A percentile compares a stretch with the other conserved stretches of the same genome.
Evolutionary conservation across 1,140 invertebrate species (phyloP).

Genomic region (Mesaphorura yosii): DNA sequence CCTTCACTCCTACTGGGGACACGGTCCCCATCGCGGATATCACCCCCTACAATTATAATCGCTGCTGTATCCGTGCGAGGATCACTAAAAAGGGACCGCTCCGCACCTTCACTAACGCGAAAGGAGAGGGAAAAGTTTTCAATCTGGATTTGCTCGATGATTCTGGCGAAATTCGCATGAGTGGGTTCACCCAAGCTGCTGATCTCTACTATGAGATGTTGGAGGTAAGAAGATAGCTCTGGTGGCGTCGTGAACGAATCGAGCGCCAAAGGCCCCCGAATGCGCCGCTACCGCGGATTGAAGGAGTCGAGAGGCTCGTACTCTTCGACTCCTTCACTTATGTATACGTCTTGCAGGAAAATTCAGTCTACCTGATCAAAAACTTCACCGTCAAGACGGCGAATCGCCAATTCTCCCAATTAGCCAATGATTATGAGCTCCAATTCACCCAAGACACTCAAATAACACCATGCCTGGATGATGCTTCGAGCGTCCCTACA

Average conservation of each 20-base stretch:
- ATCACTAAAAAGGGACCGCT: slow-evolving; percentile 73
- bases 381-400: slow-evolving; percentile 71
- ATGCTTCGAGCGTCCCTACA: slow-evolving; percentile 52
- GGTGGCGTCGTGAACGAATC: slow-evolving; percentile 28
- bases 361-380: slow-evolving; percentile 48
- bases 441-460: slow-evolving; percentile 70
- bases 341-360: slow-evolving; percentile 44
- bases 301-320: no score
- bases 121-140: slow-evolving; percentile 87
- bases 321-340: no score
- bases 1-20: background rate
- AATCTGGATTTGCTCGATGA: slow-evolving; percentile 86
- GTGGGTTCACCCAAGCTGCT: slow-evolving; percentile 77
- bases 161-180: slow-evolving; percentile 86
- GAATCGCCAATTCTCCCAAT: slow-evolving; percentile 72
- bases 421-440: slow-evolving; percentile 95
- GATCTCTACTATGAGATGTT: slow-evolving; percentile 86
- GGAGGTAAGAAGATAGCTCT: slow-evolving; percentile 50
- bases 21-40: slow-evolving; percentile 26
- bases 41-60: slow-evolving; percentile 35
- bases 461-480: slow-evolving; percentile 55
- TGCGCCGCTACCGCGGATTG: no score
- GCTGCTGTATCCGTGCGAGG: slow-evolving; percentile 84
- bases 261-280: no score
- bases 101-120: slow-evolving; percentile 78